Percentiles rank a stretch among this genome's conserved stretches.
These are phyloP conservation scores for Hyperoplus lanceolatus DNA, from an alignment of 2,797 vertebrate genomes.

Conservation along the genomic window DNA sequence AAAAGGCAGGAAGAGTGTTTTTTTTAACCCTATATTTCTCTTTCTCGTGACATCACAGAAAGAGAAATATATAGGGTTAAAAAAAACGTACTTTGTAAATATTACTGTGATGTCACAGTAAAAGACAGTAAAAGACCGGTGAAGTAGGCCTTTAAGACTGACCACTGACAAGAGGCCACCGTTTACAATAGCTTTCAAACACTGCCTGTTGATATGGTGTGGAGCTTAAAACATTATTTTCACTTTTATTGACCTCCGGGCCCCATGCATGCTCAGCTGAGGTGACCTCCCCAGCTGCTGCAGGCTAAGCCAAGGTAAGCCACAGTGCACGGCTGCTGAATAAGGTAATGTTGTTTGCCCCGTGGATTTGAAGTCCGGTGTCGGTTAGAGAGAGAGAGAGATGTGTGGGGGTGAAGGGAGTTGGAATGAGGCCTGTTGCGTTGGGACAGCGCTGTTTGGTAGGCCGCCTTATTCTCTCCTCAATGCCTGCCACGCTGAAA, in stretches of 20 bases:
- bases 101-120: no score
- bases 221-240: constrained; percentile 34
- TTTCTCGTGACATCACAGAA: no score
- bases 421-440: constrained; percentile 39
- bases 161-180: constrained; percentile 9
- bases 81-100: no score
- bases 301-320: constrained; percentile 46
- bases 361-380: constrained; percentile 33
- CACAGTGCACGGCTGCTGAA: constrained; percentile 46
- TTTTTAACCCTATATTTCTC: no score
- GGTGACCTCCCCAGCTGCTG: constrained; percentile 32
- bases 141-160: background rate
- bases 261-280: constrained; percentile 13
- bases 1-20: no score
- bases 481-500: constrained; percentile 71
- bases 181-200: background rate
- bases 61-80: no score
- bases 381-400: constrained; percentile 25
- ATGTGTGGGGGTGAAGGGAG: background rate
- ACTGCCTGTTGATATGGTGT: constrained; percentile 15
- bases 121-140: no score
- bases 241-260: constrained; percentile 12
- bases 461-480: constrained; percentile 54
- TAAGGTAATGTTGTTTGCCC: constrained; percentile 59
- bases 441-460: constrained; percentile 35